Conservation (phyloP, 2,888 invertebrate species). For the Itoplectis maculator region DNA sequence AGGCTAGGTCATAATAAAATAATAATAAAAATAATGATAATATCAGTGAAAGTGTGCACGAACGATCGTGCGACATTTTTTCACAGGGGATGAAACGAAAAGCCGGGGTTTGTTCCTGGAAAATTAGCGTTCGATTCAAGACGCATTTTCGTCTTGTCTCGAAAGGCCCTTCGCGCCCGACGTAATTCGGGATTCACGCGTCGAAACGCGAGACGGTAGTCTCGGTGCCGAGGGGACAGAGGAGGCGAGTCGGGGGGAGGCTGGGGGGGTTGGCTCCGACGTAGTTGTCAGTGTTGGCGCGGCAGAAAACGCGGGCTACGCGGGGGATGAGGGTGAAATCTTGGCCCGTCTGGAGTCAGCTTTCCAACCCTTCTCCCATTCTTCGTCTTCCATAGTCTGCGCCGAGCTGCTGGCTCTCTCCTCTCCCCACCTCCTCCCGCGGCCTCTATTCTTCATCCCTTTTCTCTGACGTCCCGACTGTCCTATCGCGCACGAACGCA, state of each 20-base stretch:
- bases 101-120: slow-evolving; percentile 63
- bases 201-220: slow-evolving; percentile 65
- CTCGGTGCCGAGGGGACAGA: slow-evolving; percentile 3
- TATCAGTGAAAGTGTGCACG: not conserved
- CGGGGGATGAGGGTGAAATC: slow-evolving; percentile 61
- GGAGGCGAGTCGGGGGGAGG: not conserved
- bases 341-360: slow-evolving; percentile 67
- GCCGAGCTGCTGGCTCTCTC: not conserved
- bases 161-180: slow-evolving; percentile 60
- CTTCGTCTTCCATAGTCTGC: slow-evolving; percentile 32
- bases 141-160: slow-evolving; percentile 74
- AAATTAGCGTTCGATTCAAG: slow-evolving; percentile 82
- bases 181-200: slow-evolving; percentile 67
- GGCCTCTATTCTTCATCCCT: slow-evolving; percentile 44
- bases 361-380: slow-evolving; percentile 58
- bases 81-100: not conserved
- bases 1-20: too few species aligned
- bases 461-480: slow-evolving; percentile 46
- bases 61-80: not conserved
- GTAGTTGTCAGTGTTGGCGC: slow-evolving; percentile 61
- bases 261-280: slow-evolving; percentile 26
- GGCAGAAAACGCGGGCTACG: slow-evolving; percentile 52
- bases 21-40: slow-evolving; percentile 19
- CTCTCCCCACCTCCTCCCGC: not conserved
- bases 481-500: slow-evolving; percentile 41